Evolutionary conservation across 2,888 invertebrate genomes (phyloP).

Genomic region (Nemurella pictetii): DNA sequence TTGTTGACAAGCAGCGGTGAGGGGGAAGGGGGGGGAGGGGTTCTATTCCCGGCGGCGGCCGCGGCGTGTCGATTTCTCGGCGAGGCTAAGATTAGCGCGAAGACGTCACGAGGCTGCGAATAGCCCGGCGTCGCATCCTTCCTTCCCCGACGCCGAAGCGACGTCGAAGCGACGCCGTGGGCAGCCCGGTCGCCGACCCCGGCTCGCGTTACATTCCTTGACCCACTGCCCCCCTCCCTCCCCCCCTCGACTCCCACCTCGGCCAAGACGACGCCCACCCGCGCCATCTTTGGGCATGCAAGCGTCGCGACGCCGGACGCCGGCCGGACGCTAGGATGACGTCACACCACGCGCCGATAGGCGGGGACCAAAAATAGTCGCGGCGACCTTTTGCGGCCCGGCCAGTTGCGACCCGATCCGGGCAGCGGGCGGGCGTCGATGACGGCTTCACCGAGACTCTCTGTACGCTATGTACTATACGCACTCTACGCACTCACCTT

Average conservation of each 20-base stretch:
- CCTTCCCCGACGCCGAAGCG: not conserved
- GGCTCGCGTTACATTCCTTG: not conserved
- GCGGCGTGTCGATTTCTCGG: not conserved
- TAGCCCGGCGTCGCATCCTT: not conserved
- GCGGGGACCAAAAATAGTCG: not conserved
- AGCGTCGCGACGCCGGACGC: not conserved
- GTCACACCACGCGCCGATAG: not conserved
- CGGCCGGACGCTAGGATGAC: too few relatives aligned
- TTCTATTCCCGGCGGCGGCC: not conserved
- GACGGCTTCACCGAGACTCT: too few relatives aligned
- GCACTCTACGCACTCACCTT: conserved; percentile 70
- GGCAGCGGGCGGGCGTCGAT: not conserved
- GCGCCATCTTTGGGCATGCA: not conserved
- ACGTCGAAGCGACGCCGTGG: not conserved
- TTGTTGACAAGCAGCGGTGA: too few relatives aligned
- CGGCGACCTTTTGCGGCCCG: not conserved
- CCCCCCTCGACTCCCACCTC: not conserved
- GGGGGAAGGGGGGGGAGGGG: not conserved
- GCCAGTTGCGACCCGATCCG: not conserved
- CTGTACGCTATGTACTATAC: too few relatives aligned
- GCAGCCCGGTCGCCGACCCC: not conserved
- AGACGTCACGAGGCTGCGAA: not conserved
- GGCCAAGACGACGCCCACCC: not conserved
- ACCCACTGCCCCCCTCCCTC: not conserved
- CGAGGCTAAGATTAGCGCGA: not conserved